Percentiles rank a stretch among this genome's conserved stretches.
Conservation (phyloP, 2,797 vertebrate genomes). For the Sebastes trivittatus region DNA sequence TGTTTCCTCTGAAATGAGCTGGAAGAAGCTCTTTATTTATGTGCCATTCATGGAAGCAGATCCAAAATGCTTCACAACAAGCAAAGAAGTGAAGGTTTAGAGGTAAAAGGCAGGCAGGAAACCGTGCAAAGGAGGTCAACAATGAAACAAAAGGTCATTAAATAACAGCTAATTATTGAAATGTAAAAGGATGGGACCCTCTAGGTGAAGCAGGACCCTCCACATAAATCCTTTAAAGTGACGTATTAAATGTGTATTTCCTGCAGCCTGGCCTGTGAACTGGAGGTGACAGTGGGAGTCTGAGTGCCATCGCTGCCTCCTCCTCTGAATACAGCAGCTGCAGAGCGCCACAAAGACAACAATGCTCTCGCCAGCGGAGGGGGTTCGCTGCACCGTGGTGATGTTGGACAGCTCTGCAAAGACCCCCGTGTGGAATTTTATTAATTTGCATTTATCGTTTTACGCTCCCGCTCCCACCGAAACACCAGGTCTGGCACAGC, state of each 20-base stretch:
- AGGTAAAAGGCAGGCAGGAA: neutral
- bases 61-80: slow-evolving; percentile 9
- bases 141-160: neutral
- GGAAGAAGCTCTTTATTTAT: slow-evolving; percentile 11
- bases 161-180: neutral
- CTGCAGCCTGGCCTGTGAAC: slow-evolving; percentile 17
- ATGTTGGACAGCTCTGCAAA: slow-evolving; percentile 68
- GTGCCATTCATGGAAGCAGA: slow-evolving; percentile 6
- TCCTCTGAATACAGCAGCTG: slow-evolving; percentile 74
- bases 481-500: slow-evolving; percentile 57
- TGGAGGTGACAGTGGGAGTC: slow-evolving; percentile 42
- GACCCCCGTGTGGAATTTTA: slow-evolving; percentile 68
- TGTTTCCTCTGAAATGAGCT: slow-evolving; percentile 8
- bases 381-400: slow-evolving; percentile 51
- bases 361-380: slow-evolving; percentile 53
- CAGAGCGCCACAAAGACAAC: slow-evolving; percentile 78
- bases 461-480: slow-evolving; percentile 46
- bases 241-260: neutral
- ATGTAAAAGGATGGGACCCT: no score
- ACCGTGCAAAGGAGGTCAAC: neutral
- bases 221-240: neutral
- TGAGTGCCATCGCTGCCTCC: slow-evolving; percentile 18
- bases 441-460: slow-evolving; percentile 77
- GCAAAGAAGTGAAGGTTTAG: neutral
- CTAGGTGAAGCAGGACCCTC: no score